Evolutionary conservation across 2,113 vertebrate species (phyloP).

Genomic region (Epinephelus fuscoguttatus): DNA sequence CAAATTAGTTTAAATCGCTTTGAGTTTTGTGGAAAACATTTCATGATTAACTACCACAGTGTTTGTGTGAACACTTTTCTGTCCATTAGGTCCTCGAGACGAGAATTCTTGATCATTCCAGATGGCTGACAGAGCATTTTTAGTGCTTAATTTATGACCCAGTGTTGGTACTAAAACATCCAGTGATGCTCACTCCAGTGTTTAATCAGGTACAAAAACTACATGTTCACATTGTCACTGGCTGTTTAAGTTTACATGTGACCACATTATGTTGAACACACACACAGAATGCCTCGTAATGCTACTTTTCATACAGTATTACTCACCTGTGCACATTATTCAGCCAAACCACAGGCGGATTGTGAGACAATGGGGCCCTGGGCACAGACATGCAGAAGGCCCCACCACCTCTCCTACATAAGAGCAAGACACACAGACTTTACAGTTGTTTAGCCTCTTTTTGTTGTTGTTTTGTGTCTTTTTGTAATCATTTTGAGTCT

Average conservation of each 20-base stretch:
- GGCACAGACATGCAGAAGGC: no score
- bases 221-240: constrained; percentile 1
- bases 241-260: no score
- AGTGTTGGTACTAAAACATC: constrained; percentile 1
- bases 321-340: neutral
- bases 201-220: constrained; percentile 5
- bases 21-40: constrained; percentile 18
- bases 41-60: constrained; percentile 1
- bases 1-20: constrained; percentile 12
- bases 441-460: no score
- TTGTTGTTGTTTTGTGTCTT: no score
- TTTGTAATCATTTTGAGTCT: no score
- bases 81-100: neutral
- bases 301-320: neutral
- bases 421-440: no score
- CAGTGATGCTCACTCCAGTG: neutral
- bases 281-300: neutral
- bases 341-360: neutral
- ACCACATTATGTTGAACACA: neutral
- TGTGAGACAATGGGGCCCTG: no score
- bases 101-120: neutral
- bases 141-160: constrained; percentile 16
- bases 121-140: neutral
- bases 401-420: no score
- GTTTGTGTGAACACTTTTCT: neutral